These are phyloP conservation scores for Poecilia velifera DNA, from an alignment of 2,797 vertebrate species.

Conservation along the genomic window DNA sequence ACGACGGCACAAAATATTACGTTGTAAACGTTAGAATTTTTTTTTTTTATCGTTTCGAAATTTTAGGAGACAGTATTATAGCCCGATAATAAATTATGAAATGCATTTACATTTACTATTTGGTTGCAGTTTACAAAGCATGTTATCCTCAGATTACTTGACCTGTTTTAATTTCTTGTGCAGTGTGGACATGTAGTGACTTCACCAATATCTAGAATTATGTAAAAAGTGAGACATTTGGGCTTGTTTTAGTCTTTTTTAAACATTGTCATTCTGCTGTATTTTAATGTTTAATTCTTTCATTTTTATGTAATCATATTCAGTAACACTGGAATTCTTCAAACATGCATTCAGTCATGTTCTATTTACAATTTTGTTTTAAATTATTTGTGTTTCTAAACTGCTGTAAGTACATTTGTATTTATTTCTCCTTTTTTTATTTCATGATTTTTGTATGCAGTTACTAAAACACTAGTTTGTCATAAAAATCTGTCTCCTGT, in stretches of 20 bases:
- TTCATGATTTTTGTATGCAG: not conserved
- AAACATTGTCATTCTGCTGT: not conserved
- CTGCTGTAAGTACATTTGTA: slow-evolving; percentile 1
- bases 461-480: not conserved
- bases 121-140: not conserved
- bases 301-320: not conserved
- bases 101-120: not conserved
- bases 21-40: not conserved
- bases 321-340: not conserved
- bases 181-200: not conserved
- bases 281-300: not conserved
- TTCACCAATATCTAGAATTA: not conserved
- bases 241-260: not conserved
- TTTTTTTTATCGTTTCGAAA: not conserved
- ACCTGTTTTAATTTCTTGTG: not conserved
- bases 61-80: not conserved
- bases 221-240: not conserved
- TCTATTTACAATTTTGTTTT: not conserved
- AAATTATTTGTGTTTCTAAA: not conserved
- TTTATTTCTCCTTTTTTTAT: not conserved
- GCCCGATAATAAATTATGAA: not conserved
- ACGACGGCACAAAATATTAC: not conserved
- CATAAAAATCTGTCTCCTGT: not conserved
- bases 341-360: not conserved
- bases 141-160: not conserved